Evolutionary conservation across 2,797 vertebrate species (phyloP), one percentile per base, ranked within the genome.

Genomic region (Fundulus diaphanus): DNA sequence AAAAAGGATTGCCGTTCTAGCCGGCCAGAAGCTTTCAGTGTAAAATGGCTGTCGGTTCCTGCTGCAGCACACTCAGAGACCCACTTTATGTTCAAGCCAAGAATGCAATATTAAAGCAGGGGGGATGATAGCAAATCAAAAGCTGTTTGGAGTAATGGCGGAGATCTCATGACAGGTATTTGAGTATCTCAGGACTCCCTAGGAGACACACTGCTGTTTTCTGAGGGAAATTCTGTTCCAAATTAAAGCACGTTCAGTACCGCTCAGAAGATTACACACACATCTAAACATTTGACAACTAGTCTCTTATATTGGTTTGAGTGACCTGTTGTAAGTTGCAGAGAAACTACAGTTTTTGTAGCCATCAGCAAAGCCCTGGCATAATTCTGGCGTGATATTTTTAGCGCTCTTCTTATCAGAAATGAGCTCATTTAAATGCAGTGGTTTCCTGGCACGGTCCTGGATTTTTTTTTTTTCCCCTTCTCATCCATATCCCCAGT

Each of bases 1-100:
- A 56, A 24, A 72, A 54, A 46, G 24, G 78, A 61, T 65, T 61
- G 65, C 78, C 78, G 71, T 82, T 79, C 61, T 74, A 72, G 37
- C 44, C 66, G 0, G 29, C 79, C 76, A 82, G 84, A 88, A 78
- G 85, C 81, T 54, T 81, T 75, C 65, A 76, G 79, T 22, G 46
- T 85, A 80, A 85, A 80, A 85, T 87, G 86, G 77, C 85, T 56
- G 74, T 24, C 78, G 74, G 83, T 77, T 70, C 68, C 73, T 74
- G 63, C 73, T 79, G 72, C 71, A 57, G 29, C 52, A 66, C 66
- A 63, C 73, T 75, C 68, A 81, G 80, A 78, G 79, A 77, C 70
- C 54, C 67, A 74, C 72, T 79, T 56, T 42, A 80, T 72, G 76
- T 59, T 77, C 12, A 35, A 78, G 77, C 82, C 80, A 80, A 80